These are phyloP conservation scores for Drosophila eohydei DNA, from an alignment of 2,888 invertebrate species.

Conservation along the genomic window DNA sequence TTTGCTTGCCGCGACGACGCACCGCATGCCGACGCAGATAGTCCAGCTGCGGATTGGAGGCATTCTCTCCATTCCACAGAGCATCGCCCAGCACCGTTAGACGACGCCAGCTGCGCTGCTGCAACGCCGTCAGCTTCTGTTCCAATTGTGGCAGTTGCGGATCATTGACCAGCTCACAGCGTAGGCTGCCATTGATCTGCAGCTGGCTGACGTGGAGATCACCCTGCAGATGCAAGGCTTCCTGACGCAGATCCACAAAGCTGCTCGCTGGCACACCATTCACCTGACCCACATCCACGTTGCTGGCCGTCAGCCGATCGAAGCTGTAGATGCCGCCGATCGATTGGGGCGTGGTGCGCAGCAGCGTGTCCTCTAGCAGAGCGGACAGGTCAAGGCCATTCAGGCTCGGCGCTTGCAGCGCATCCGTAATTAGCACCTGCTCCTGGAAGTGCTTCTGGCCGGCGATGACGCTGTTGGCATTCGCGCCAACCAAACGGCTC, in stretches of 20 bases:
- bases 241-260: constrained; percentile 68
- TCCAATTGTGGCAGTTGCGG: constrained; percentile 31
- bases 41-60: constrained; percentile 41
- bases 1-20: constrained; percentile 62
- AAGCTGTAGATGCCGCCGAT: constrained; percentile 76
- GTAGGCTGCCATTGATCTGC: constrained; percentile 60
- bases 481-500: constrained; percentile 62
- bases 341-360: constrained; percentile 68
- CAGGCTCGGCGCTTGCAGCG: constrained; percentile 54
- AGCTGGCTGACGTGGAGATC: constrained; percentile 69
- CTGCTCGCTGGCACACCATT: constrained; percentile 59
- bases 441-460: constrained; percentile 68
- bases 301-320: constrained; percentile 46
- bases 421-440: constrained; percentile 62
- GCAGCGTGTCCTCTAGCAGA: constrained; percentile 70
- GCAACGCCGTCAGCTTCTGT: constrained; percentile 41
- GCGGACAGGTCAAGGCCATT: constrained; percentile 64
- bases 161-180: constrained; percentile 39
- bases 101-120: constrained; percentile 62
- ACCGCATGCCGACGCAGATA: constrained; percentile 80
- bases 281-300: constrained; percentile 71
- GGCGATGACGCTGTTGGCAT: constrained; percentile 45
- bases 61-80: constrained; percentile 47
- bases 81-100: constrained; percentile 73
- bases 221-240: constrained; percentile 52